Conservation (phyloP, 64 coral and sea anemone species). For the Montipora cactus region DNA sequence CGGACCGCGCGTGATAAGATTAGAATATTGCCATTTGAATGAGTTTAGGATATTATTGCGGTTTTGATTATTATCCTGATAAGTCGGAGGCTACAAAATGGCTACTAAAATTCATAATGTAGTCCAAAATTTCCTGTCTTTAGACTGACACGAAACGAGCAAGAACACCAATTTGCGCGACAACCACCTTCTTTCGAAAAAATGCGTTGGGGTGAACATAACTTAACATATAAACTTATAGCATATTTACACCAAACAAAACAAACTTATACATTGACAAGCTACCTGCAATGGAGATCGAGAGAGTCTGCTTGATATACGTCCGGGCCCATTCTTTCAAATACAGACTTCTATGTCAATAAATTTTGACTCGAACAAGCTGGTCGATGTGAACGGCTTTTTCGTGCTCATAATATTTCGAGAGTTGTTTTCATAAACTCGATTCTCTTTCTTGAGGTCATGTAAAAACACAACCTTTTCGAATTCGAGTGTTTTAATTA, state of each 20-base stretch:
- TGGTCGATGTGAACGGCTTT: conserved; percentile 29
- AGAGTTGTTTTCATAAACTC: conserved; percentile 54
- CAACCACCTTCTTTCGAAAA: neutral
- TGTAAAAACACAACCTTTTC: conserved; percentile 48
- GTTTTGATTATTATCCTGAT: conserved; percentile 58
- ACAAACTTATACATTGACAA: neutral
- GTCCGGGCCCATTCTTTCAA: neutral
- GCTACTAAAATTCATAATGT: neutral
- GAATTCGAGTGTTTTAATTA: conserved; percentile 60
- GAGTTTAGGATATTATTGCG: conserved; percentile 46
- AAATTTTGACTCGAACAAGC: neutral
- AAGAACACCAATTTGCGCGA: neutral
- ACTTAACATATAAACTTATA: neutral
- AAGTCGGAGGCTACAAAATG: conserved; percentile 33
- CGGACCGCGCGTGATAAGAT: conserved; percentile 13
- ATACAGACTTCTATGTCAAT: neutral
- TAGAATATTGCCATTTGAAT: conserved; percentile 56
- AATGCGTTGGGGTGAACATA: neutral
- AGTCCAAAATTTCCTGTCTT: neutral
- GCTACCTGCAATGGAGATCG: neutral
- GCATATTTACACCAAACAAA: neutral
- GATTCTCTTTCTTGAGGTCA: conserved; percentile 21
- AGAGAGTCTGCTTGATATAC: neutral
- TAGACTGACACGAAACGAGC: neutral
- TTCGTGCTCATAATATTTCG: conserved; percentile 20